Evolutionary conservation across 2,113 vertebrate genomes (phyloP), one percentile per base, ranked within the genome.

Genomic region (Oryzias woworae): DNA sequence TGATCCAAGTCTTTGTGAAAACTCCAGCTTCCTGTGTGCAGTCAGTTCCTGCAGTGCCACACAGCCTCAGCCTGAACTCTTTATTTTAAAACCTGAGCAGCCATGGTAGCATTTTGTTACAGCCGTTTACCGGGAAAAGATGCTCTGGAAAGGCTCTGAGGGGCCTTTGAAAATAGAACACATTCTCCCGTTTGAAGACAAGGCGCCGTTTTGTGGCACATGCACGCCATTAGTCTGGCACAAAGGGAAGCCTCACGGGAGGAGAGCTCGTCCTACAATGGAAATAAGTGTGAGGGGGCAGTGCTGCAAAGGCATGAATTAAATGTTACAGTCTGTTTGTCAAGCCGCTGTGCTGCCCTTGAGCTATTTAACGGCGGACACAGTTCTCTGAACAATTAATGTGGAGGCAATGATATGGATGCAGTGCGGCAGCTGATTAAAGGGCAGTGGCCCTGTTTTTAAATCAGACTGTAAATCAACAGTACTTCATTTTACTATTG

Each of bases 181-280:
- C 56, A 46, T 72, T 56, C 41, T 53, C 20, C 47, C 52, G 53
- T 66, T 61, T 69, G 44, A 58, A 50, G 65, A 73, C 14, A 57
- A 71, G 50, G 53, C 16, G 67, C 44, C 28, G n/a, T 54, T 70
- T 66, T 66, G 71, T 31, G 58, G 56, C 58, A 41, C 77, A 55
- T 63, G 57, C 57, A 66, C 66, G 24, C 59, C 59, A 75, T 75
- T 64, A 71, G 54, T 22, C 23, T 0, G 45, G 51, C 63, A 80
- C 64, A 75, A 75, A 18, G 54, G 22, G 53, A 46, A 26, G 58
- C 46, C 59, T 64, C 63, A 20, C 0, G 31, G 76, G 71, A 45
- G 5, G 26, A 26, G 36, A 31, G 14, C 51, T 22, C 7, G 4
- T 22, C 45, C 36, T 45, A 17, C 57, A 24, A 2, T 41, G 17